Percentiles rank a stretch among this genome's conserved stretches.
phyloP scores from a whole-genome alignment of 2,888 invertebrate genomes.

The Nipponacmea schrenckii region DNA sequence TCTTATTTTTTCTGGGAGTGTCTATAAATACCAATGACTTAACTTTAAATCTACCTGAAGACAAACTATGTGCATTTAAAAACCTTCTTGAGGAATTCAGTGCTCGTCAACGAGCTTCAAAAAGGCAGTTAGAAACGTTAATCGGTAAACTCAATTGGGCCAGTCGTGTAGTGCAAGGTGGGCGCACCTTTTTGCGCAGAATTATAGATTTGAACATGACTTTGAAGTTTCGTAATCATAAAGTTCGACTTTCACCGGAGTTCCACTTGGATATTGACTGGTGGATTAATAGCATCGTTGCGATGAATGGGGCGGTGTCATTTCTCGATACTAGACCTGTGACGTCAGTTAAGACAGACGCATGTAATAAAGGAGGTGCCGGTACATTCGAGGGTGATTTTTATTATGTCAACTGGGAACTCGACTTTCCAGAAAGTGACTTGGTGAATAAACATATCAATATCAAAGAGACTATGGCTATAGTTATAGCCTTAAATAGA shows the following conservation, averaged over 20 bases:
- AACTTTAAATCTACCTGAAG: not conserved
- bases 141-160: constrained; percentile 12
- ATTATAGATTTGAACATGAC: not conserved
- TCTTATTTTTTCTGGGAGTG: constrained; percentile 8
- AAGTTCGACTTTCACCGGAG: not conserved
- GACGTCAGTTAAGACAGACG: too few relatives aligned
- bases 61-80: not conserved
- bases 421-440: not conserved
- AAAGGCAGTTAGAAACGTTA: not conserved
- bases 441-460: not conserved
- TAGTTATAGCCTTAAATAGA: not conserved
- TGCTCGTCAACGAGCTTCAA: constrained; percentile 11
- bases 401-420: not conserved
- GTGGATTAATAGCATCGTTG: not conserved
- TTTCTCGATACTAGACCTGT: not conserved
- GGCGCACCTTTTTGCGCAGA: not conserved
- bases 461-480: not conserved
- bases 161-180: constrained; percentile 1
- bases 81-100: too few relatives aligned
- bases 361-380: too few relatives aligned
- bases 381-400: not conserved
- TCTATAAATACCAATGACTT: constrained; percentile 4
- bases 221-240: not conserved
- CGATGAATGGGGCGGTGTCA: not conserved
- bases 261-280: not conserved